phyloP scores from a whole-genome alignment of 2,888 invertebrate genomes.

The Diloba caeruleocephala region DNA sequence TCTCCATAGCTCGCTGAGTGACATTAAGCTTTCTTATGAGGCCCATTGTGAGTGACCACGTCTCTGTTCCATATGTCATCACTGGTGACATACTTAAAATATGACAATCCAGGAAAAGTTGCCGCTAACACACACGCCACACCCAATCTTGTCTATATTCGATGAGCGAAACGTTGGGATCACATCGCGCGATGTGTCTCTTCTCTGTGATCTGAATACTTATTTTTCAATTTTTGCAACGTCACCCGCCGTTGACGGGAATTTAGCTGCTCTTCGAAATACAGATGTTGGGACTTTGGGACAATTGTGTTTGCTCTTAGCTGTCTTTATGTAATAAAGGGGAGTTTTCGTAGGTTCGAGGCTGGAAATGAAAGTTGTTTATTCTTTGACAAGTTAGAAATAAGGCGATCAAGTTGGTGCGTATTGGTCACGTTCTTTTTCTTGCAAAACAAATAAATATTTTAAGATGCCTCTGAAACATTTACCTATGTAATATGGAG shows the following conservation, averaged over 20 bases:
- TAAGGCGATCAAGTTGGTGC: slow-evolving; percentile 29
- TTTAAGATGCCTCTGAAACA: slow-evolving; percentile 9
- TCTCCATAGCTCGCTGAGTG: too few relatives aligned
- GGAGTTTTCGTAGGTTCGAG: slow-evolving; percentile 24
- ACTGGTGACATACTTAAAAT: not conserved
- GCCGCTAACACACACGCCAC: slow-evolving; percentile 25
- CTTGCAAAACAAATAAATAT: not conserved
- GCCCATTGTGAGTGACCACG: too few relatives aligned
- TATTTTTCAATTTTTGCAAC: slow-evolving; percentile 78
- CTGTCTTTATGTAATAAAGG: slow-evolving; percentile 41
- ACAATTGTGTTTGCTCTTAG: slow-evolving; percentile 51
- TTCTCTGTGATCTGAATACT: slow-evolving; percentile 71
- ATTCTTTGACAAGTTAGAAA: slow-evolving; percentile 28
- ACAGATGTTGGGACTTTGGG: slow-evolving; percentile 42
- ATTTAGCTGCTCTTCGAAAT: slow-evolving; percentile 57
- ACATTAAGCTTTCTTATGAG: too few relatives aligned
- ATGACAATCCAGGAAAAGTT: not conserved
- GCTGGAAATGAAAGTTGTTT: slow-evolving; percentile 40
- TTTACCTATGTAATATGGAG: not conserved
- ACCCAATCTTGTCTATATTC: slow-evolving; percentile 54
- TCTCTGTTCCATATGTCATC: too few relatives aligned
- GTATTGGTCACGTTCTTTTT: slow-evolving; percentile 29
- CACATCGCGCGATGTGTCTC: slow-evolving; percentile 59
- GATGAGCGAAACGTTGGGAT: slow-evolving; percentile 54
- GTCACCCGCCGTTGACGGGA: slow-evolving; percentile 57